Conservation (phyloP, 2,888 invertebrate species). For the Baccha elongata region DNA sequence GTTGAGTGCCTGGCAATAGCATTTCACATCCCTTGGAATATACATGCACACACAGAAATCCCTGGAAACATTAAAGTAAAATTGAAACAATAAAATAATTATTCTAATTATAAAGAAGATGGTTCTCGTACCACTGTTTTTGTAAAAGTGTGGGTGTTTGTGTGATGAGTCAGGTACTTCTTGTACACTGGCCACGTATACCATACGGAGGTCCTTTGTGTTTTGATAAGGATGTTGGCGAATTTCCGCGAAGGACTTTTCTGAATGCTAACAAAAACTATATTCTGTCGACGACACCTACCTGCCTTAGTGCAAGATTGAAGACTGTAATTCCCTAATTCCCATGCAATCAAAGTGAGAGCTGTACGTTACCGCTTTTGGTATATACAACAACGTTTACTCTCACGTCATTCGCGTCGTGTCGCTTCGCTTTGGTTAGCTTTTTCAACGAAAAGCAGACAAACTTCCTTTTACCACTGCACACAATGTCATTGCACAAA, state of each 20-base stretch:
- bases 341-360: constrained; percentile 61
- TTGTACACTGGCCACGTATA: constrained; percentile 23
- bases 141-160: too few relatives aligned
- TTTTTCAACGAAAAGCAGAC: constrained; percentile 5
- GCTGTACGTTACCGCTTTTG: neutral
- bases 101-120: constrained; percentile 57
- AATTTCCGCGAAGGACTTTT: constrained; percentile 19
- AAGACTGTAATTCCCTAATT: constrained; percentile 38
- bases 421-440: constrained; percentile 17
- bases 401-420: too few relatives aligned
- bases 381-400: constrained; percentile 10
- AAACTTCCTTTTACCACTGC: constrained; percentile 15
- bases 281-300: constrained; percentile 19
- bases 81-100: constrained; percentile 69
- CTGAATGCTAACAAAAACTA: constrained; percentile 17
- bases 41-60: neutral
- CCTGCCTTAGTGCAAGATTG: neutral
- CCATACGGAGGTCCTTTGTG: constrained; percentile 1
- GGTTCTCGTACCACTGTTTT: neutral
- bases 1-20: constrained; percentile 30
- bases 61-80: constrained; percentile 42
- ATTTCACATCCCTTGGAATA: constrained; percentile 6
- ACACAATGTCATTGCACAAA: constrained; percentile 22
- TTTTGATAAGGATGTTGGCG: constrained; percentile 4
- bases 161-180: neutral